A percentile compares a stretch with the other conserved stretches of the same genome.
phyloP scores from a whole-genome alignment of 2,888 invertebrate genomes.

The Panopea generosa region DNA sequence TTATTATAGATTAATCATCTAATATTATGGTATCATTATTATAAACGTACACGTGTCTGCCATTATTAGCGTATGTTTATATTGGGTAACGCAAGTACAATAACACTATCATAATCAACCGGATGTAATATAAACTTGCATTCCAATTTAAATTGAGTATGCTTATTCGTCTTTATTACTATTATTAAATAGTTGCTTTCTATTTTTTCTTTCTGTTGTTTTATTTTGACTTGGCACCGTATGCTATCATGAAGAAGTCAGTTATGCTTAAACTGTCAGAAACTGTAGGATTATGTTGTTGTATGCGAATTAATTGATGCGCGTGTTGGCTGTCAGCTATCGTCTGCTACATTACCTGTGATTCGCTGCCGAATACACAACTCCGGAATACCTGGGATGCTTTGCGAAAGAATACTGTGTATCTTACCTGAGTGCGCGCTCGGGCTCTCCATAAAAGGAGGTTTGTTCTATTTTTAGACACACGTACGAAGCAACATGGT shows the following conservation, averaged over 20 bases:
- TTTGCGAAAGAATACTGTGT: conserved; percentile 42
- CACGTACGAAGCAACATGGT: conserved; percentile 51
- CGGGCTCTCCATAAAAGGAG: conserved; percentile 65
- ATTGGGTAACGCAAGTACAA: too few species aligned
- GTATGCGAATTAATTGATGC: conserved; percentile 51
- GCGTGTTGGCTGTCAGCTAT: conserved; percentile 53
- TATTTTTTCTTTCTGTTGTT: too few species aligned
- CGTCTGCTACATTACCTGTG: conserved; percentile 40
- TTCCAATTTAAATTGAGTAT: too few species aligned
- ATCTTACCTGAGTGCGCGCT: conserved; percentile 40
- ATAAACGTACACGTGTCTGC: too few species aligned
- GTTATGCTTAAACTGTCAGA: conserved; percentile 20
- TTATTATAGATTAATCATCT: too few species aligned
- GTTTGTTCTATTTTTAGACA: conserved; percentile 58
- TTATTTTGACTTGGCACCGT: not conserved
- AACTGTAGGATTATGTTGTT: conserved; percentile 22
- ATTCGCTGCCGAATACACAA: conserved; percentile 25
- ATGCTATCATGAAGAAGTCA: not conserved
- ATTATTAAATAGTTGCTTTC: too few species aligned
- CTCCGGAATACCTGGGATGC: conserved; percentile 57
- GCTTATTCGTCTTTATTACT: too few species aligned
- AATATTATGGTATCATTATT: too few species aligned
- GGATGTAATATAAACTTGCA: too few species aligned
- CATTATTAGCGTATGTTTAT: too few species aligned
- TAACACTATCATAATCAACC: too few species aligned